These are phyloP conservation scores for Agrenia bidenticulata DNA, from an alignment of 2,888 invertebrate genomes.

Conservation along the genomic window DNA sequence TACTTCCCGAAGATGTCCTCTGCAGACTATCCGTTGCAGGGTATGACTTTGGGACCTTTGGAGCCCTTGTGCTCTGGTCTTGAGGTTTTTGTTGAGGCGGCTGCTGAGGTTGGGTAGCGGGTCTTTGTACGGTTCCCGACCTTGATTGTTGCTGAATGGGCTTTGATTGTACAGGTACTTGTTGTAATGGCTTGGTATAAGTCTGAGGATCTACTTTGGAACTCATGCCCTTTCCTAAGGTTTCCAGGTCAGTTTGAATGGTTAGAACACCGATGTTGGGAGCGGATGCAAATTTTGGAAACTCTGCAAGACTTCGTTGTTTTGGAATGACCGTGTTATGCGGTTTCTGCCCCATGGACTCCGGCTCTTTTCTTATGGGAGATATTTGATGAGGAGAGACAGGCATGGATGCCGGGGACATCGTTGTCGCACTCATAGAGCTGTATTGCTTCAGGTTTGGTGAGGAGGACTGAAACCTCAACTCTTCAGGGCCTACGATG, in stretches of 20 bases:
- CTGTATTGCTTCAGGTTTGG: background rate
- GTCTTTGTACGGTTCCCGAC: background rate
- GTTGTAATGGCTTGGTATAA: background rate
- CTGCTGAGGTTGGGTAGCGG: slow-evolving; percentile 19
- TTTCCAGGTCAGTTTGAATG: slow-evolving; percentile 27
- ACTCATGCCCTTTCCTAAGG: background rate
- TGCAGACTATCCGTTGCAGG: slow-evolving; percentile 44
- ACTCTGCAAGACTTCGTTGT: slow-evolving; percentile 51
- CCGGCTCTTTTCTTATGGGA: slow-evolving; percentile 1
- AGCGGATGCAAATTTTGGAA: slow-evolving; percentile 28
- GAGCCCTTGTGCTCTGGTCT: background rate
- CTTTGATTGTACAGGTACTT: background rate
- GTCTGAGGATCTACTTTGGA: background rate
- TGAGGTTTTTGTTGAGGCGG: slow-evolving; percentile 13
- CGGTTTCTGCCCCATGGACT: background rate
- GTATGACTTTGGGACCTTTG: slow-evolving; percentile 12
- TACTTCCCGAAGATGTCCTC: slow-evolving; percentile 54
- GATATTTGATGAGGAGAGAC: background rate
- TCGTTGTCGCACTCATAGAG: background rate
- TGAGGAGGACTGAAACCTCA: background rate
- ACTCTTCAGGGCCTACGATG: slow-evolving; percentile 14
- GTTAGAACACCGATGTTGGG: slow-evolving; percentile 31
- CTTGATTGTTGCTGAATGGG: slow-evolving; percentile 18
- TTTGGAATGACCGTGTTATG: slow-evolving; percentile 41
- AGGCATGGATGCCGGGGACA: background rate